Base-by-base conservation (phyloP, 2,113 vertebrate genomes). In the Vireo altiloquus region DNA sequence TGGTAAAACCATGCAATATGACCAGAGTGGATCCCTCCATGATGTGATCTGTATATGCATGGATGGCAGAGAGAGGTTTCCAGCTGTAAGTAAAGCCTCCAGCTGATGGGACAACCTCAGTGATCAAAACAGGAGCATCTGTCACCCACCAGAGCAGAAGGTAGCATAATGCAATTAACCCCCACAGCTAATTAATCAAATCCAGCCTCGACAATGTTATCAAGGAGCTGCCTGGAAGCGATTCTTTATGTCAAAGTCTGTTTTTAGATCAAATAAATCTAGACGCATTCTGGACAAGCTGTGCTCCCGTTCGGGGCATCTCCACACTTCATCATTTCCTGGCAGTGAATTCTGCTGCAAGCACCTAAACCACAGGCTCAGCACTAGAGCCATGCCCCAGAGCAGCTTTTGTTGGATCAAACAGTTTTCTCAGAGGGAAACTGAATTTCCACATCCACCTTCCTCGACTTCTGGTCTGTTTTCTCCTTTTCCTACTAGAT, bases 401-500 rank as follows among this genome's bases (percentile, higher is more conserved):
- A 49, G n/a, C 68, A 66, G 15, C 37, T 72, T 60, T 56, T 15
- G n/a, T 19, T 31, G n/a, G 25, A 64, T 65, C 42, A 40, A 92
- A 56, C 17, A 30, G 5, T 46, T 85, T 30, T 30, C 19, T n/a
- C 6, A 2, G 69, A 47, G 68, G 59, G 18, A 85, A 75, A 60
- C 23, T 4, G 23, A 37, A 15, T 82, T 85, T 71, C 61, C 20
- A 23, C 66, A 47, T 76, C 11, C 46, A 40, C 39, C 6, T 20
- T 8, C 8, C 33, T 31, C 31, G 11, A 14, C 18, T 80, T 85
- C 56, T 3, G 23, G 64, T 66, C 71, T 70, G 37, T 94, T 93
- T 92, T 89, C 91, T 88, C 60, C 24, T 96, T 94, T 63, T n/a
- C 89, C 95, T 94, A 70, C 96, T 93, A 97, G 95, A 57, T 95